Percentiles rank a stretch among this genome's conserved stretches.
Evolutionary conservation across 2,113 vertebrate species (phyloP).

Genomic region (Calypte anna): DNA sequence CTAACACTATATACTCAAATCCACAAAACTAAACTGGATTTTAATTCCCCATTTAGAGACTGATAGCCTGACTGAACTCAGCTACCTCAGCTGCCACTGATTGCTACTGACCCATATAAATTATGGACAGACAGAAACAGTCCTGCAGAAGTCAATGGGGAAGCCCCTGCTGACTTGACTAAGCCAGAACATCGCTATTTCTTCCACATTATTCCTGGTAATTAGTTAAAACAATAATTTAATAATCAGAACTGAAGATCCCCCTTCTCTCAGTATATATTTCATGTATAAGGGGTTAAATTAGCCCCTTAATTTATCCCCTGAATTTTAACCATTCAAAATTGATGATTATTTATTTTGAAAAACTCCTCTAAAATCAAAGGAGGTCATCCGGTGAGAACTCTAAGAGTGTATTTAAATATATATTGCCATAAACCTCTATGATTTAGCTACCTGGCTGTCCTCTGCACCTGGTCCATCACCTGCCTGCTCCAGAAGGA

Average conservation of each 20-base stretch:
- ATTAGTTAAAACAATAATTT: neutral
- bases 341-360: neutral
- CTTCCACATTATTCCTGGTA: neutral
- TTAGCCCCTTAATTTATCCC: too few relatives aligned
- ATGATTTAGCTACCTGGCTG: neutral
- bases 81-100: neutral
- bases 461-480: neutral
- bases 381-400: neutral
- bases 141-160: neutral
- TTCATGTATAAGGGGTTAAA: neutral
- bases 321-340: neutral
- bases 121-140: neutral
- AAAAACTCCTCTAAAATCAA: constrained; percentile 25
- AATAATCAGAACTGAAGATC: neutral
- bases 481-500: constrained; percentile 23
- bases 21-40: neutral
- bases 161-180: neutral
- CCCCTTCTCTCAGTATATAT: neutral
- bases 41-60: constrained; percentile 1
- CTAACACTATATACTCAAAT: neutral
- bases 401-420: neutral
- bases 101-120: neutral
- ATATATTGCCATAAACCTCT: neutral
- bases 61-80: neutral
- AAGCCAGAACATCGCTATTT: constrained; percentile 24